These are phyloP conservation scores for Bombus turneri DNA, from an alignment of 1,140 invertebrate species.

Conservation along the genomic window DNA sequence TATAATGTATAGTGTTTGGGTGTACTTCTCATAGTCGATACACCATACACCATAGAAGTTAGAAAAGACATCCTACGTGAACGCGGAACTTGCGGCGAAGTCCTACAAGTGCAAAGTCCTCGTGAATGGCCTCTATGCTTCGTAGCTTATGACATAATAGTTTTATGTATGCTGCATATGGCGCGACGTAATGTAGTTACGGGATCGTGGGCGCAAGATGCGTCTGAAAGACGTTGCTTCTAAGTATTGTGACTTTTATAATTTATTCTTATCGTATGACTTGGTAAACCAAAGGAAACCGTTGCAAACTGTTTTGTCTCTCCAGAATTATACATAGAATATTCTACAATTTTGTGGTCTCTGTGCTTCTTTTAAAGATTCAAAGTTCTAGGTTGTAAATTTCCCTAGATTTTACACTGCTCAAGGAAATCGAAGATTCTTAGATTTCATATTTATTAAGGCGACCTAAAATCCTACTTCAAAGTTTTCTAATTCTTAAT, in stretches of 20 bases:
- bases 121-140: conserved; percentile 63
- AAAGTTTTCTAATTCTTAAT: no score
- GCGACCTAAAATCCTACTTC: no score
- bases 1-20: not conserved
- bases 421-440: not conserved
- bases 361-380: not conserved
- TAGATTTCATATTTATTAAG: not conserved
- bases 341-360: not conserved
- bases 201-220: not conserved
- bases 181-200: conserved; percentile 24
- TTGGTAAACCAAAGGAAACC: not conserved
- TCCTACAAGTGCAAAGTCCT: conserved; percentile 51
- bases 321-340: not conserved
- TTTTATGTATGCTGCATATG: conserved; percentile 62
- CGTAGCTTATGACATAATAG: conserved; percentile 74
- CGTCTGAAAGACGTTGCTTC: not conserved
- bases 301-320: not conserved
- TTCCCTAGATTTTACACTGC: not conserved
- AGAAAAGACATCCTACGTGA: conserved; percentile 42
- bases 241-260: conserved; percentile 5
- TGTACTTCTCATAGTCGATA: not conserved
- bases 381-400: not conserved
- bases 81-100: conserved; percentile 34
- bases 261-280: not conserved
- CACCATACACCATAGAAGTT: not conserved